Base-by-base conservation (phyloP, 2,888 invertebrate genomes). In the Agrotis clavis region DNA sequence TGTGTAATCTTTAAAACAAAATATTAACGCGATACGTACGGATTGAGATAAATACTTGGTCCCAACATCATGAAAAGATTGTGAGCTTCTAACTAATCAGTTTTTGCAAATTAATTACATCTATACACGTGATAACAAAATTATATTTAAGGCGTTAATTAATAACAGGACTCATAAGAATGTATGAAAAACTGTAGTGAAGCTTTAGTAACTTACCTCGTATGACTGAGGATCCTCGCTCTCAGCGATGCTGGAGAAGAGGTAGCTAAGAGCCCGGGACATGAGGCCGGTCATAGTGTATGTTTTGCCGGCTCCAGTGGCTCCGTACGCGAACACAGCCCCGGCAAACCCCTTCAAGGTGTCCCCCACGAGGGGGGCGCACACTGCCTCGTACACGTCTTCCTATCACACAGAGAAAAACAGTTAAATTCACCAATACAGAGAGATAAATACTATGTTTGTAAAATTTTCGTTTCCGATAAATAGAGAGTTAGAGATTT, bases 271-370 rank as follows among this genome's bases (percentile, higher is more conserved):
- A 0, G 99, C 98, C 64, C 98, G 96, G 0, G 98, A 98, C 99
- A 99, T 99, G 75, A 99, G 98, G 5, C 99, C 99, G 0, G 98
- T 98, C 99, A 99, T 99, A 13, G 99, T 99, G 93, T 98, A 97
- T 0, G 99, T 99, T 94, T 99, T 99, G 47, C 99, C 99, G 5
- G 98, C 98, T 1, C 99, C 99, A 51, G 99, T 99, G 6, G 99
- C 98, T 7, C 99, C 99, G 91, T 99, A 99, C 1, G 99, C 99
- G 94, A 99, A 99, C 41, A 99, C 99, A 0, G 99, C 99, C 0
- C 98, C 99, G 88, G 99, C 99, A 90, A 98, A 99, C 0, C 99
- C 99, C 74, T 96, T 97, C 45, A 99, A 96, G 0, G 99, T 98
- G 88, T 98, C 98, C 57, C 97, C 97, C 2, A 99, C 98, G 21